Evolutionary conservation across 2,113 vertebrate species (phyloP), one percentile per base, ranked within the genome.

Genomic region (Malurus melanocephalus): DNA sequence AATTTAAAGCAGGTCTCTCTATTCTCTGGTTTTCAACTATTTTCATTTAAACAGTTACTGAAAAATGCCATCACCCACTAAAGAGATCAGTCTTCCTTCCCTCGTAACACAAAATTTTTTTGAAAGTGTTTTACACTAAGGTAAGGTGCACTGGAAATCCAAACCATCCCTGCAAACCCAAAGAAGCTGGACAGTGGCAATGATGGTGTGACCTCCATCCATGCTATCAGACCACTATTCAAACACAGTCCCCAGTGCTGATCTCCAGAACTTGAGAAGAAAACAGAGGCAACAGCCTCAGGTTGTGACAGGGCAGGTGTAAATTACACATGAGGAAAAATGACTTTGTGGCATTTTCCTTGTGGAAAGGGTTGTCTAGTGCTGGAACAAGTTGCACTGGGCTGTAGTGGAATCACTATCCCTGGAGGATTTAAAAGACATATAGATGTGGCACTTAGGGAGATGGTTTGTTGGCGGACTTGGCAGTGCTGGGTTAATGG

Each of bases 291-390:
- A 88, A 30, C 0, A 9, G 33, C 12, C 15, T 57, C 33, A 42
- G 6, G 17, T 4, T 78, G 51, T 1, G 1, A 6, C 14, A 46
- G 6, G 8, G 6, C 1, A 51, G 3, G 2, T 43, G 52, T 16
- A 48, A 26, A 11, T 3, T n/a, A 3, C 21, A 5, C 51, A 42
- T 18, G 5, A 33, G 15, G 26, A 69, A 68, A 30, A 21, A 24
- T 2, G n/a, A n/a, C n/a, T n/a, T n/a, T n/a, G n/a, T n/a, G n/a
- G n/a, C n/a, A n/a, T n/a, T n/a, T 22, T 77, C 11, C 28, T 56
- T 10, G 19, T 20, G 3, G 16, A 59, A 72, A 43, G 12, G 2
- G 12, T 64, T 76, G 5, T 35, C 7, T 73, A 10, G 2, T 9
- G 11, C 1, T 71, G 24, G 23, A 80, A 76, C 9, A 67, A 53